Evolutionary conservation across 23 tunicate species (phyloP), one percentile per base, ranked within the genome.

Genomic region (Ascidia mentula): DNA sequence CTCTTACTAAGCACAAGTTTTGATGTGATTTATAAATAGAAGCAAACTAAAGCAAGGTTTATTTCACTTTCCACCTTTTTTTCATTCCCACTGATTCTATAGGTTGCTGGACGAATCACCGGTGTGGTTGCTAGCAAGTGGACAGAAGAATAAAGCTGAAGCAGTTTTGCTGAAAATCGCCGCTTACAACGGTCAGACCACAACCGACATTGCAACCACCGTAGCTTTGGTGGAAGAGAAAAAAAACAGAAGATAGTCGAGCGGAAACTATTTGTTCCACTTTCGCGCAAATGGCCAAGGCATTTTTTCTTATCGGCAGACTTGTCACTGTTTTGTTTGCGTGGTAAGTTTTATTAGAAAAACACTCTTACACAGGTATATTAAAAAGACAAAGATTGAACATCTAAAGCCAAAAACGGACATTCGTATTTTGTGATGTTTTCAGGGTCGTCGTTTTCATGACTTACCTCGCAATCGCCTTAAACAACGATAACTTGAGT

Each of bases 21-120:
- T n/a, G n/a, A n/a, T n/a, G n/a, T n/a, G n/a, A n/a, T n/a, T n/a
- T n/a, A n/a, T n/a, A n/a, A n/a, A n/a, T n/a, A n/a, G n/a, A n/a
- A n/a, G n/a, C n/a, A n/a, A n/a, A n/a, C n/a, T n/a, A n/a, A n/a
- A n/a, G n/a, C n/a, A n/a, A n/a, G n/a, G n/a, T n/a, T n/a, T n/a
- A n/a, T n/a, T n/a, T n/a, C n/a, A n/a, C n/a, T n/a, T n/a, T n/a
- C n/a, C n/a, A n/a, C n/a, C n/a, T n/a, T n/a, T n/a, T n/a, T n/a
- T n/a, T n/a, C n/a, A n/a, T n/a, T 26, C n/a, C n/a, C n/a, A n/a
- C 53, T 42, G 12, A 15, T 42, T 9, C 15, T 53, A 6, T 5
- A 53, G 65, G 65, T 53, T 6, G 65, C 22, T 53, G 22, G 65
- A 53, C 65, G 65, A 53, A 9, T 53, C 65, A 53, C 65, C 65